Evolutionary conservation across 1,140 invertebrate genomes (phyloP).

Genomic region (Hydropsyche tenuis): DNA sequence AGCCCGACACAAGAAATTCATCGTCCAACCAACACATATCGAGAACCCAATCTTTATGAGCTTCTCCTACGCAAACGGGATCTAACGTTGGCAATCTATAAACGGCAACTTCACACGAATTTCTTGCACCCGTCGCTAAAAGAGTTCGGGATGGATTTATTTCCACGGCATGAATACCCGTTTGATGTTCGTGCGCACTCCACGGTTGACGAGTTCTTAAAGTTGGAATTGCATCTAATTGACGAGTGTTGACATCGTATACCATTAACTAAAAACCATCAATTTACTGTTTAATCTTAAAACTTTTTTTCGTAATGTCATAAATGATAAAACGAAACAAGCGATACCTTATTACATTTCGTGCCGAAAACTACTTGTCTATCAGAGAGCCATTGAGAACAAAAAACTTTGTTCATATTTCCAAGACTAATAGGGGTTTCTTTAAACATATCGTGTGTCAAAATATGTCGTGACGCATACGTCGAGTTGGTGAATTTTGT

Average conservation of each 20-base stretch:
- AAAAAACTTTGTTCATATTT: conserved; percentile 95
- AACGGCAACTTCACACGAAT: conserved; percentile 92
- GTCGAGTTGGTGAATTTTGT: conserved; percentile 74
- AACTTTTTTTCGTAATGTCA: too few relatives aligned
- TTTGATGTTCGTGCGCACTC: conserved; percentile 71
- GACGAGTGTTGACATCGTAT: conserved; percentile 79
- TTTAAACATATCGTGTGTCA: conserved; percentile 87
- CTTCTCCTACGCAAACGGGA: conserved; percentile 94
- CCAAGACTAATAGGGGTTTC: conserved; percentile 82
- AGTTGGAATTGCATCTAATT: conserved; percentile 86
- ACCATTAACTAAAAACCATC: conserved; percentile 80
- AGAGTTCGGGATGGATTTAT: conserved; percentile 92
- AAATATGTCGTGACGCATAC: conserved; percentile 83
- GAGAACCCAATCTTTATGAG: conserved; percentile 92
- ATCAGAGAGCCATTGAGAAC: conserved; percentile 94
- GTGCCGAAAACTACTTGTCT: conserved; percentile 94
- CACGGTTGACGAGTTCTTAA: conserved; percentile 69
- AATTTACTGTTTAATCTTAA: too few relatives aligned
- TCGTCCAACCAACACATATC: conserved; percentile 97
- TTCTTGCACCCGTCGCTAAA: conserved; percentile 89
- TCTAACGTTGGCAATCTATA: conserved; percentile 92
- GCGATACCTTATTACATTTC: conserved; percentile 91
- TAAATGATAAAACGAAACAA: conserved; percentile 7
- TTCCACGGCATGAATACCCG: conserved; percentile 92
- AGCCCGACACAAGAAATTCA: conserved; percentile 92